These are phyloP conservation scores for Psephotus haematonotus DNA, from an alignment of 2,113 vertebrate species.

Conservation along the genomic window DNA sequence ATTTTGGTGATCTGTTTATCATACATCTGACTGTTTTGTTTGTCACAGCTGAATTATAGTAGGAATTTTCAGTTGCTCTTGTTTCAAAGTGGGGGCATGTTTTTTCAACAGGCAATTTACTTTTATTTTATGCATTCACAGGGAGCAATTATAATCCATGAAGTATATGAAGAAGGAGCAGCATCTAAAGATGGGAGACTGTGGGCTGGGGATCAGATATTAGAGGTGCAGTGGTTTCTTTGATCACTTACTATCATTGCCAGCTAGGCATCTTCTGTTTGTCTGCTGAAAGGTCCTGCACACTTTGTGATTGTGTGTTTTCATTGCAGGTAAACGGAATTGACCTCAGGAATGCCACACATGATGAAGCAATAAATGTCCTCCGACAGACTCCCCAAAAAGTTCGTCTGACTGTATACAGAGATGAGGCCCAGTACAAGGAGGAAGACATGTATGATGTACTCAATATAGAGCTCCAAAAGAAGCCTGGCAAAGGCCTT, in stretches of 20 bases:
- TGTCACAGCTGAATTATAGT: background rate
- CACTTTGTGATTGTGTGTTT: background rate
- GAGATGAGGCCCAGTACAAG: slow-evolving; percentile 94
- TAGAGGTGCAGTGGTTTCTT: slow-evolving; percentile 81
- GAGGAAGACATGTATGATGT: slow-evolving; percentile 94
- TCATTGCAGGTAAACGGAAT: slow-evolving; percentile 87
- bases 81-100: background rate
- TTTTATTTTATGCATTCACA: slow-evolving; percentile 54
- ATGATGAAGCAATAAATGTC: slow-evolving; percentile 96
- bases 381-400: slow-evolving; percentile 92
- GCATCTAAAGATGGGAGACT: slow-evolving; percentile 95
- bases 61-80: background rate
- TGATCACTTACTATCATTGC: background rate
- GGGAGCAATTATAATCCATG: slow-evolving; percentile 97
- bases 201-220: slow-evolving; percentile 97
- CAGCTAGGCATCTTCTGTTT: background rate
- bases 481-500: slow-evolving; percentile 89
- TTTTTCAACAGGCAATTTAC: background rate
- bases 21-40: background rate
- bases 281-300: background rate
- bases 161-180: slow-evolving; percentile 97
- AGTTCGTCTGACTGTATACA: slow-evolving; percentile 87
- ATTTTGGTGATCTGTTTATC: background rate
- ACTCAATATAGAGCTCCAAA: slow-evolving; percentile 88
- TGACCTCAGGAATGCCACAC: slow-evolving; percentile 89